Base-by-base conservation (phyloP, 2,113 vertebrate species). In the Nyctereutes procyonoides region DNA sequence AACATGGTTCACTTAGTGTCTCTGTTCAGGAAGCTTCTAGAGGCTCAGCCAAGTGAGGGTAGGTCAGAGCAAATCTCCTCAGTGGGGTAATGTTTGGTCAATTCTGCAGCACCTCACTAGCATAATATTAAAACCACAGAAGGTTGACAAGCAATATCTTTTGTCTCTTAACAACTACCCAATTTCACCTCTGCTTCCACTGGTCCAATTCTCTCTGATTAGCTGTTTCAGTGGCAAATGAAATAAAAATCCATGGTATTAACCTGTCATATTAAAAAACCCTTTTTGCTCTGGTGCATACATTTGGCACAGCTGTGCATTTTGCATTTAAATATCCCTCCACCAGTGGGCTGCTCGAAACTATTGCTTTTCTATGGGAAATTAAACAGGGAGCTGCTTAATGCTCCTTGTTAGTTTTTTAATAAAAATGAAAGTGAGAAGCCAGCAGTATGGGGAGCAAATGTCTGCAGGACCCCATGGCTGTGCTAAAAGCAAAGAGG, bases 341-440 rank as follows among this genome's bases (percentile, higher is more conserved):
- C 91, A 97, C 96, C 87, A 98, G 96, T 96, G 89, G 91, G 92
- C 92, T 97, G 90, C 94, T 98, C 1, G 69, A 97, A 97, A 96
- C 98, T 96, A 97, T 97, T 95, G 93, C 97, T 98, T 97, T 98
- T 97, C 95, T 97, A 97, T 95, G 97, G 97, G 93, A 98, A 98
- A 98, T 98, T 98, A 98, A 98, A 97, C 98, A 97, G 88, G 62
- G 76, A 97, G 84, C 96, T 97, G 98, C 97, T 97, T 98, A 98
- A 98, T 98, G 96, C 97, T 95, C 96, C 96, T 98, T 97, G 97
- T 98, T 98, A 98, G 97, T 93, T 98, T 98, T 97, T 98, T 96
- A 97, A 97, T 98, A 97, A 96, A 96, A 98, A 95, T 95, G 93
- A 69, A 97, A 97, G 90, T 93, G 83, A 93, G 96, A 96, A 98